Percentiles rank a stretch among this genome's conserved stretches.
phyloP scores from a whole-genome alignment of 1,140 invertebrate species.

The Globodera ellingtonae region DNA sequence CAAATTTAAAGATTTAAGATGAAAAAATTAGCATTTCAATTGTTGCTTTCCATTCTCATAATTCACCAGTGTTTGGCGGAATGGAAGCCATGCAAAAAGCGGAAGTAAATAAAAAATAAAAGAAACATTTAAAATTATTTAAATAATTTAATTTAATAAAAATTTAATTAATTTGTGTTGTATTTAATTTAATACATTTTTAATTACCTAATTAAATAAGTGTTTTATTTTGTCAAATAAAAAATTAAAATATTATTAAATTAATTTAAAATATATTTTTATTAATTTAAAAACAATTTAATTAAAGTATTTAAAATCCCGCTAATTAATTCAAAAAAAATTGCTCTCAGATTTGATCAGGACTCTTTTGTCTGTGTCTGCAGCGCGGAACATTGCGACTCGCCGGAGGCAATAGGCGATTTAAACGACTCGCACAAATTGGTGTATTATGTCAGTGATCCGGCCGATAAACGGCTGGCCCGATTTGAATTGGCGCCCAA shows the following conservation, averaged over 20 bases:
- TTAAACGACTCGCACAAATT: constrained; percentile 10
- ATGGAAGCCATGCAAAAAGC: not conserved
- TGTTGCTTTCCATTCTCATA: too few species aligned
- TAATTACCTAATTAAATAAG: too few species aligned
- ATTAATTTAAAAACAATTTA: not conserved
- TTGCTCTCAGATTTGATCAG: constrained; percentile 10
- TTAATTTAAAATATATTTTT: not conserved
- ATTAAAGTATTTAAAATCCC: not conserved
- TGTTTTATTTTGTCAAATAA: too few species aligned
- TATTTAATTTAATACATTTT: too few species aligned
- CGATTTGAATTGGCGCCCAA: constrained; percentile 1
- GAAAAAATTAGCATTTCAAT: too few species aligned
- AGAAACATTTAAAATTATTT: too few species aligned
- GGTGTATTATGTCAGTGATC: constrained; percentile 27
- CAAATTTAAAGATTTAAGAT: too few species aligned
- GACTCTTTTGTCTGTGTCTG: constrained; percentile 36
- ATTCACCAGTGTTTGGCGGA: not conserved
- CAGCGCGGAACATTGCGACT: constrained; percentile 21
- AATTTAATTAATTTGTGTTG: too few species aligned
- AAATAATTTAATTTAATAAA: not conserved
- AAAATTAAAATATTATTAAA: too few species aligned
- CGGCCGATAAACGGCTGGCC: constrained; percentile 10
- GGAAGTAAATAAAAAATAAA: not conserved
- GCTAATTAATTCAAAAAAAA: not conserved
- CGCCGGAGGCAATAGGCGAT: constrained; percentile 7